These are phyloP conservation scores for Pachycephus smyrnensis DNA, from an alignment of 2,888 invertebrate genomes.

Conservation along the genomic window DNA sequence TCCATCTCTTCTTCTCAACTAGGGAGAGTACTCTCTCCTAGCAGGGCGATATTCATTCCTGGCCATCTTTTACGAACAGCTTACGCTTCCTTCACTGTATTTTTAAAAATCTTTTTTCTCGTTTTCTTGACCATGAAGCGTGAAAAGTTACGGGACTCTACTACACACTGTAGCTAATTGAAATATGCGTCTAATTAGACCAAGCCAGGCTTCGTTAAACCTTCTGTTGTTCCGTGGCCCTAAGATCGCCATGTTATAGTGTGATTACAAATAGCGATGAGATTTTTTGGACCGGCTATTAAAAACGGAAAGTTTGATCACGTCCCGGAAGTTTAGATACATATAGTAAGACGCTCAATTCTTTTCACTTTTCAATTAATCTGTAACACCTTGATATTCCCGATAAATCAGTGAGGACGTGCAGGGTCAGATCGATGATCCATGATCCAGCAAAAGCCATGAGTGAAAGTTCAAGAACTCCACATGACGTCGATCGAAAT, in stretches of 20 bases:
- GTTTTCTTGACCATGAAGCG: background rate
- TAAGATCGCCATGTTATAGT: background rate
- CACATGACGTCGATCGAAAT: background rate
- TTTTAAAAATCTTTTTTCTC: background rate
- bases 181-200: background rate
- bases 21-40: background rate
- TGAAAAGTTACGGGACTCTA: background rate
- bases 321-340: background rate
- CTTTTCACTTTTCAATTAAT: background rate
- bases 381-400: background rate
- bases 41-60: background rate
- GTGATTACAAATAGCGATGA: background rate
- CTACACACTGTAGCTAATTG: background rate
- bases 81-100: slow-evolving; percentile 4
- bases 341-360: background rate
- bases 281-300: background rate
- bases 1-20: background rate
- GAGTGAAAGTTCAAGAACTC: slow-evolving; percentile 1
- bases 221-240: background rate
- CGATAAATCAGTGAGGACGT: background rate
- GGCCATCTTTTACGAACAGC: background rate
- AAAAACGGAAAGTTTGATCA: background rate
- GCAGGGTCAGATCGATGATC: background rate
- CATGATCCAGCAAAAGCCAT: background rate
- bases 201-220: background rate